These are phyloP conservation scores for Threskiornis aethiopicus DNA, from an alignment of 2,797 vertebrate species.

Conservation along the genomic window DNA sequence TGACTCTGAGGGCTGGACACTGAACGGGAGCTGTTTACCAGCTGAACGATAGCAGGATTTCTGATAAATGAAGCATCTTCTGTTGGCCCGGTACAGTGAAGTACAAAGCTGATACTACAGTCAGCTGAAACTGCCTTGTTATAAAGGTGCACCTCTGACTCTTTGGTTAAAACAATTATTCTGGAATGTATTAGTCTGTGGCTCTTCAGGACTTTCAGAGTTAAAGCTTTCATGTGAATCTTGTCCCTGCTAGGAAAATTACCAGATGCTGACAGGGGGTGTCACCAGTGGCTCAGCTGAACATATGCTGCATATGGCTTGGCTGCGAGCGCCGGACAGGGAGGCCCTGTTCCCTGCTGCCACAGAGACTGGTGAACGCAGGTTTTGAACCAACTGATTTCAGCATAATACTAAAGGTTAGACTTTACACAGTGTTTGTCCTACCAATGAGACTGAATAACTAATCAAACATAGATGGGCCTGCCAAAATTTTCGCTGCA, in stretches of 20 bases:
- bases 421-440: background rate
- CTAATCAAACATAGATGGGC: background rate
- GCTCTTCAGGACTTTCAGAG: slow-evolving; percentile 6
- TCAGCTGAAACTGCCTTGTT: background rate
- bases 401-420: background rate
- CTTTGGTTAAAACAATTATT: background rate
- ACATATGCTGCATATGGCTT: background rate
- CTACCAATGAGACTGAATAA: background rate
- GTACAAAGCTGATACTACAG: background rate
- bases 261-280: slow-evolving; percentile 59
- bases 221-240: slow-evolving; percentile 22
- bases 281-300: slow-evolving; percentile 44
- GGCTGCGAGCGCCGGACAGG: background rate
- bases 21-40: background rate
- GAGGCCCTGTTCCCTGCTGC: slow-evolving; percentile 20
- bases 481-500: background rate
- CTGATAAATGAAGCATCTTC: background rate
- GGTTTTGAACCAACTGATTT: background rate
- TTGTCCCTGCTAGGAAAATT: slow-evolving; percentile 30
- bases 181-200: background rate
- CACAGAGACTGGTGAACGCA: background rate
- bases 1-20: background rate
- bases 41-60: background rate
- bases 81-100: background rate
- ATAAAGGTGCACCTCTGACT: background rate